Conservation (phyloP, 92 coral and sea anemone species). For the Hydrozoanthus gracilis region DNA sequence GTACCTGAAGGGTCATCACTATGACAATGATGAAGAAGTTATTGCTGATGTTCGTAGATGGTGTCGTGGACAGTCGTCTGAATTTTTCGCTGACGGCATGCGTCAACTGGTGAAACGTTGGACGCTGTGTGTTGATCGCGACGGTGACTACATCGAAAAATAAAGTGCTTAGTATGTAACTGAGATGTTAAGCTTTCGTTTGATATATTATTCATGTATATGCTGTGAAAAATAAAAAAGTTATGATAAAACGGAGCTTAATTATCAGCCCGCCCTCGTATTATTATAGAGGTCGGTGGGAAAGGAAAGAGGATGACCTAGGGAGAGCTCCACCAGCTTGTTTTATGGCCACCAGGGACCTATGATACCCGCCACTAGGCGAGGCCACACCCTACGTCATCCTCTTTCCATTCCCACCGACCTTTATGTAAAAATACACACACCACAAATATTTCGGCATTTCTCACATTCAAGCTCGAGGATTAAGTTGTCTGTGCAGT, state of each 20-base stretch:
- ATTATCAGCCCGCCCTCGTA: constrained; percentile 31
- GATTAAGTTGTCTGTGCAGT: too few relatives aligned
- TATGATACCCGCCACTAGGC: too few relatives aligned
- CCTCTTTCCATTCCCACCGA: too few relatives aligned
- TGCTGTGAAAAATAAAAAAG: constrained; percentile 33
- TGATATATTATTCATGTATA: constrained; percentile 29
- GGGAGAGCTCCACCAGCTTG: too few relatives aligned
- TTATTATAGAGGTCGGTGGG: neutral
- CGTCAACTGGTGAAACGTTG: constrained; percentile 35
- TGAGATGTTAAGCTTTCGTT: constrained; percentile 32
- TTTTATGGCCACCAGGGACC: too few relatives aligned
- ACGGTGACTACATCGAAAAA: constrained; percentile 35
- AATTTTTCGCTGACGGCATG: constrained; percentile 34
- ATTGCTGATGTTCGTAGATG: constrained; percentile 33
- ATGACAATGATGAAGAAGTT: constrained; percentile 33
- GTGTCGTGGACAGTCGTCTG: constrained; percentile 34
- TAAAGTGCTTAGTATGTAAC: constrained; percentile 32
- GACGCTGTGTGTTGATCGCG: constrained; percentile 34
- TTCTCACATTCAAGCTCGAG: too few relatives aligned
- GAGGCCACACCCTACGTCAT: too few relatives aligned
- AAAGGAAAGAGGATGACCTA: neutral
- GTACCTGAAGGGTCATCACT: constrained; percentile 35
- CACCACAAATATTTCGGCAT: too few relatives aligned
- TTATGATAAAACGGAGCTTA: constrained; percentile 29
- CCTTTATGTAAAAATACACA: too few relatives aligned